Base-by-base conservation (phyloP, 2,888 invertebrate genomes). In the Caenorhabditis sp. region DNA sequence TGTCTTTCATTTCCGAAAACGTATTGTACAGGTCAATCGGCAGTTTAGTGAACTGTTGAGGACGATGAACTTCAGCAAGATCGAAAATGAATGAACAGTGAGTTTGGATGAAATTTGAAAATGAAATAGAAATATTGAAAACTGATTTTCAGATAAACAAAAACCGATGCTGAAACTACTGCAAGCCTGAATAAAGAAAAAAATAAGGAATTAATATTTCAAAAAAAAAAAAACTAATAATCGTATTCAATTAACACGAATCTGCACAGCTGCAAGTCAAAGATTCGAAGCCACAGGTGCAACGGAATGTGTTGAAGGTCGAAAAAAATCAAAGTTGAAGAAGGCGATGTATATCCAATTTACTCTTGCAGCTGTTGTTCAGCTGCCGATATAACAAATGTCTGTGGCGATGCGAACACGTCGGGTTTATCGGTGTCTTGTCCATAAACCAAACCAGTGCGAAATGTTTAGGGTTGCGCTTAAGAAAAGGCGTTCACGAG, bases 381-480 rank as follows among this genome's bases (percentile, higher is more conserved):
- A 77, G 77, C 77, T 70, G 70, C 51, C 58, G 69, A 8, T 56
- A 68, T 75, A 58, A 76, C 75, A 68, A 76, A 76, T 59, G 76
- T 16, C 75, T 75, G 66, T 16, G 54, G 28, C 22, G 28, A 24
- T 26, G 12, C 16, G 59, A 44, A 68, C 56, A 44, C 49, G 56
- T 58, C 63, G 59, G 28, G 38, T 59, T 68, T 68, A 68, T 54
- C 68, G 68, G 54, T n/a, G 31, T 49, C 35, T 68, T 54, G 61
- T 38, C 61, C 73, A 63, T 58, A 73, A 51, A 72, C 35, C 16
- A 69, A 68, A 76, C 70, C 70, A 70, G 70, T 56, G 70, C 68
- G 77, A 51, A 79, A 79, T 79, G 70, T 79, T 79, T 70, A 70
- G 56, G 70, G 56, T 72, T 79, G 79, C 70, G 79, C 70, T 79